Conservation (phyloP, 37 sponge, comb jelly and placozoan genomes). For the Beroe forskalii region DNA sequence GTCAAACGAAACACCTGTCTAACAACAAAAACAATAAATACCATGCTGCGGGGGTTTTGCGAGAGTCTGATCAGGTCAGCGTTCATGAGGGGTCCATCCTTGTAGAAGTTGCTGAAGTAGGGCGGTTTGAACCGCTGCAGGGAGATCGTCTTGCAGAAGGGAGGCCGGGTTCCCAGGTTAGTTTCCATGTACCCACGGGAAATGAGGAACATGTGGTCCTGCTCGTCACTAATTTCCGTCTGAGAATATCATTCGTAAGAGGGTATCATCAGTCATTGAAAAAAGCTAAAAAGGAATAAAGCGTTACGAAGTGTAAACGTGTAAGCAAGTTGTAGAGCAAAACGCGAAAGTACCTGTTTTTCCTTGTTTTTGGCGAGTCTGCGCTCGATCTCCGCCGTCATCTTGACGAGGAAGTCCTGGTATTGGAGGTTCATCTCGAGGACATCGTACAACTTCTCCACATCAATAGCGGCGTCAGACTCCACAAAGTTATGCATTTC, state of each 20-base stretch:
- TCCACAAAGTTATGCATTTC: slow-evolving; percentile 47
- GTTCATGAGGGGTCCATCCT: slow-evolving; percentile 26
- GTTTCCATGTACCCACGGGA: not conserved
- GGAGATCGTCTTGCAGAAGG: not conserved
- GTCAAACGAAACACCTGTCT: no score
- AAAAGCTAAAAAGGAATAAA: no score
- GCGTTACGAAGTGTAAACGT: no score
- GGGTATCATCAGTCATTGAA: no score
- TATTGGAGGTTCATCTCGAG: slow-evolving; percentile 58
- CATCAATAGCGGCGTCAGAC: not conserved
- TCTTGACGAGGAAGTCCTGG: slow-evolving; percentile 41
- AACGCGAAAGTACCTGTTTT: slow-evolving; percentile 10
- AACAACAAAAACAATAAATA: no score
- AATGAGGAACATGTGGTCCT: slow-evolving; percentile 39
- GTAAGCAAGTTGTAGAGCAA: not conserved
- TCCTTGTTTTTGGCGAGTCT: not conserved
- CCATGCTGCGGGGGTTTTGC: not conserved
- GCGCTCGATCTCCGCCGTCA: not conserved
- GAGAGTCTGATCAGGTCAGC: slow-evolving; percentile 17
- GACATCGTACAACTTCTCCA: slow-evolving; percentile 51
- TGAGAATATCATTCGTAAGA: not conserved
- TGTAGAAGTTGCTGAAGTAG: slow-evolving; percentile 18
- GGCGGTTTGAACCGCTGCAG: slow-evolving; percentile 41
- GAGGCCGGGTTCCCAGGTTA: not conserved
- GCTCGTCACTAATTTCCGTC: not conserved